Evolutionary conservation across 1,140 invertebrate genomes (phyloP), one percentile per base, ranked within the genome.

Genomic region (Zaprionus africanus): DNA sequence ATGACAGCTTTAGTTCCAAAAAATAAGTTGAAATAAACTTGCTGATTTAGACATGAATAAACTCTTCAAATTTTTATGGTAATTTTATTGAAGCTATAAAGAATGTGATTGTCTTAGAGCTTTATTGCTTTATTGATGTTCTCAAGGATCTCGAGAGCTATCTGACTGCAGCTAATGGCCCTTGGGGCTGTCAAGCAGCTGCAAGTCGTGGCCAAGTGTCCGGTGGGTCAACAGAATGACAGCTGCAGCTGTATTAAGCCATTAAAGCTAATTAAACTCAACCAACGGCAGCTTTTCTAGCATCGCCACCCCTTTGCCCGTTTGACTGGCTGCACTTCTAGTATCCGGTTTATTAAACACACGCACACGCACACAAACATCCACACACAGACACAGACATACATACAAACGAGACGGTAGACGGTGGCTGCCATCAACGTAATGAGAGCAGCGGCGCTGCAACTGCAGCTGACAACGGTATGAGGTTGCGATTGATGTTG

Each of bases 231-330:
- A 62, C 7, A n/a, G n/a, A 9, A 78, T 38, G 69, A 54, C 64
- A 58, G 59, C 59, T 60, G 38, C 5, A 58, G 63, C 49, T 51
- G 78, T 64, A 87, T 84, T 84, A 88, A 81, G 67, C 74, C 78
- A 88, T 87, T 87, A 87, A 87, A 88, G 84, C 78, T 81, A 84
- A 87, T 87, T 84, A 88, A 81, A 73, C 64, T 36, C 74, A 70
- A 58, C 51, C 49, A 36, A 46, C 66, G 56, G 34, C 43, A 19
- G 41, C n/a, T 43, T 19, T 26, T 26, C 38, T 6, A 5, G 24
- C 17, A n/a, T 2, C 63, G 13, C 26, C 41, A 36, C 4, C 15
- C 43, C 13, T 38, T 53, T 34, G 54, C 2, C 60, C 36, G 41
- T 62, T 71, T 72, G 64, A 43, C 5, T 6, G 15, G 22, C 56